Percentiles rank a stretch among this genome's conserved stretches.
Conservation (phyloP, 2,888 invertebrate species). For the Dolichopus griseipennis region DNA sequence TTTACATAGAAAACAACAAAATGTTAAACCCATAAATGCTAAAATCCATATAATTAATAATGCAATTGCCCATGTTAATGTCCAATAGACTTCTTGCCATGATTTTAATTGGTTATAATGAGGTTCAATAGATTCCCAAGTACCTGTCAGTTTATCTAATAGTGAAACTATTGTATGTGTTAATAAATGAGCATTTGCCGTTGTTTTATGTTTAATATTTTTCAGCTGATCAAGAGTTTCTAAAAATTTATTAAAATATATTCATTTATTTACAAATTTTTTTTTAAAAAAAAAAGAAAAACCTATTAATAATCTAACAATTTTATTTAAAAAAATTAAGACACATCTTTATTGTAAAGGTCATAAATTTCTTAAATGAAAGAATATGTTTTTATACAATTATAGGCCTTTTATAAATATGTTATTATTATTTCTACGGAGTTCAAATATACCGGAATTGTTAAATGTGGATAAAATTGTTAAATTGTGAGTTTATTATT, state of each 20-base stretch:
- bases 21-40: constrained; percentile 37
- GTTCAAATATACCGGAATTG: too few relatives aligned
- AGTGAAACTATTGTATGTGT: constrained; percentile 37
- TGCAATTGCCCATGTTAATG: constrained; percentile 36
- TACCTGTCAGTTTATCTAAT: constrained; percentile 34
- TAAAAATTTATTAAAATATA: constrained; percentile 23
- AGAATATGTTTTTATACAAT: too few relatives aligned
- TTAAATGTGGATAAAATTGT: too few relatives aligned
- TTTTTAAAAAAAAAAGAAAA: too few relatives aligned
- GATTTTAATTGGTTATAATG: constrained; percentile 33
- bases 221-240: constrained; percentile 42
- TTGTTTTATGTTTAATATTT: constrained; percentile 38
- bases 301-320: too few relatives aligned
- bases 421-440: too few relatives aligned
- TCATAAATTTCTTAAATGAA: too few relatives aligned
- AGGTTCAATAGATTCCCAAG: constrained; percentile 36
- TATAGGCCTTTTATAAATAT: too few relatives aligned
- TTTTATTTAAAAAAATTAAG: too few relatives aligned
- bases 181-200: constrained; percentile 39
- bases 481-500: too few relatives aligned
- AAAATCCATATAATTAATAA: constrained; percentile 38
- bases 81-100: constrained; percentile 38
- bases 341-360: too few relatives aligned
- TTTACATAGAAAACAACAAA: constrained; percentile 40
- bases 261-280: too few relatives aligned